Base-by-base conservation (phyloP, 1,140 invertebrate species). In the Microplitis demolitor region DNA sequence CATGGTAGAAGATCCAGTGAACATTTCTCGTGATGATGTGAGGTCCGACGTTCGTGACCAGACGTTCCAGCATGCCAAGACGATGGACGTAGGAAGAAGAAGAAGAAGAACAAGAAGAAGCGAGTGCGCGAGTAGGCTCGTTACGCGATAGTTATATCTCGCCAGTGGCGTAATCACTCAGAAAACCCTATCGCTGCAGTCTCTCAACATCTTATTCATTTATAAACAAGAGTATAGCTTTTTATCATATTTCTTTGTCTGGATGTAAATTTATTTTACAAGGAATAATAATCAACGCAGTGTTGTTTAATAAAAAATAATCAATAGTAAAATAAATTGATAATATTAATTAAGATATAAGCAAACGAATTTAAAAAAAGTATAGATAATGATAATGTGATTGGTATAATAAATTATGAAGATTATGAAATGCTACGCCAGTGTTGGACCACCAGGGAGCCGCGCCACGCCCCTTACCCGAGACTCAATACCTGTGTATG, bases 391-490 rank as follows among this genome's bases (percentile, higher is more conserved):
- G 60, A 62, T 16, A 62, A 62, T 34, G 63, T 37, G 34, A 35
- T 51, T 13, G 63, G n/a, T 16, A 14, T 56, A 24, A 13, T 11
- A 56, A 9, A 62, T 13, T 3, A 64, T 24, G 54, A 66, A 63
- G 39, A 50, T 16, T 39, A 68, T 76, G 74, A 77, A 74, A 79
- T 78, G 73, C 76, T 80, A 78, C 79, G 82, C 83, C 81, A 82
- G 83, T 83, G 83, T 82, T 76, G 81, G 82, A 85, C 84, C 84
- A 85, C 84, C 84, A 82, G 80, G 77, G 80, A 84, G 82, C 45
- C 69, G 39, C 80, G 84, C 80, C 83, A 84, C 83, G 84, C 84
- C 84, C 79, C 82, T 80, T 31, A 75, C 72, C 69, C 66, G 51
- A 76, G 76, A 75, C 78, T 74, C 74, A 76, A 76, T 77, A 73